Conservation (phyloP, 2,113 vertebrate genomes). For the Miniopterus natalensis region DNA sequence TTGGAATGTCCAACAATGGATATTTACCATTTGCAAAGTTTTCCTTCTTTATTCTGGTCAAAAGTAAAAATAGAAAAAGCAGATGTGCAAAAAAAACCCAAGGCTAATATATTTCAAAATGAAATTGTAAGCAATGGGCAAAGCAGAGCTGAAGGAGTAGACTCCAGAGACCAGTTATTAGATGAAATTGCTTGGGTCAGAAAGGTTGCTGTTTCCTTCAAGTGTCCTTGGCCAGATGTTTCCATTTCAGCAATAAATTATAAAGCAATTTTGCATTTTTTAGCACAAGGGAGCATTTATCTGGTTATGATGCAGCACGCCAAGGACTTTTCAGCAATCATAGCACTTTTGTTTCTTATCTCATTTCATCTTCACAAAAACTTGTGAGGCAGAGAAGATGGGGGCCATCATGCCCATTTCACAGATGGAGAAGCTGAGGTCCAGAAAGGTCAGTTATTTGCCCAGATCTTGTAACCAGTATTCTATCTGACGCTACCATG, state of each 20-base stretch:
- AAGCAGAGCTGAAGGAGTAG: not conserved
- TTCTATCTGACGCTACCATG: not conserved
- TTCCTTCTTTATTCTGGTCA: slow-evolving; percentile 50
- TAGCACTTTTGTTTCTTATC: not conserved
- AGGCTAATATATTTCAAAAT: slow-evolving; percentile 59
- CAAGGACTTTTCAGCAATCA: not conserved
- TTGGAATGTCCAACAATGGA: not conserved
- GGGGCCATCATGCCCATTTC: not conserved
- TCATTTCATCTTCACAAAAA: not conserved
- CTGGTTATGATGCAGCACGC: not conserved
- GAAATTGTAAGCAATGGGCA: slow-evolving; percentile 21
- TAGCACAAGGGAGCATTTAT: not conserved
- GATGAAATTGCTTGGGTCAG: slow-evolving; percentile 50
- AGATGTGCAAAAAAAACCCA: not conserved
- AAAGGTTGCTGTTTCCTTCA: slow-evolving; percentile 65
- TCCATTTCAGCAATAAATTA: slow-evolving; percentile 57
- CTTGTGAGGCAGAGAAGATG: not conserved
- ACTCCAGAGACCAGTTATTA: slow-evolving; percentile 46
- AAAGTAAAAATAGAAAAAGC: slow-evolving; percentile 74
- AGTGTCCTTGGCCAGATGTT: slow-evolving; percentile 63
- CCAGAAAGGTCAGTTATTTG: not conserved
- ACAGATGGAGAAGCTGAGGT: not conserved
- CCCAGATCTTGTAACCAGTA: not conserved
- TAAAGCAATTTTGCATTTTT: slow-evolving; percentile 49
- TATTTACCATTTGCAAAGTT: slow-evolving; percentile 32